A percentile compares a stretch with the other conserved stretches of the same genome.
phyloP scores from a whole-genome alignment of 2,888 invertebrate species.

The Thyatira batis region DNA sequence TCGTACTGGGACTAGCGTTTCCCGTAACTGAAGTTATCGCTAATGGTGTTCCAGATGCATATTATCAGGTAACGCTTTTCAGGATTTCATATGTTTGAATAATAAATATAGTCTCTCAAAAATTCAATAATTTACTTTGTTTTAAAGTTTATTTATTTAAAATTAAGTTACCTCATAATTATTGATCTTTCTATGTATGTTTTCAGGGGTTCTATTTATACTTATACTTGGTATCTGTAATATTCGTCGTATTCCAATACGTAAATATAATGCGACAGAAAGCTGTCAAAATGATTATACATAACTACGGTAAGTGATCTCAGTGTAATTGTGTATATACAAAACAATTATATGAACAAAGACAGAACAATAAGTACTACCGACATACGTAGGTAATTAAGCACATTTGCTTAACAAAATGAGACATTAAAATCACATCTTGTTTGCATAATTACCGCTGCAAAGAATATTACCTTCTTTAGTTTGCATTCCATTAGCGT shows the following conservation, averaged over 20 bases:
- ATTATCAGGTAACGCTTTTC: constrained; percentile 84
- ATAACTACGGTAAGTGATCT: constrained; percentile 66
- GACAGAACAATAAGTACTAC: constrained; percentile 26
- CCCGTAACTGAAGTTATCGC: constrained; percentile 94
- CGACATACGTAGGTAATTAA: constrained; percentile 60
- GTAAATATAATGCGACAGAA: constrained; percentile 85
- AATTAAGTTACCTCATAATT: too few relatives aligned
- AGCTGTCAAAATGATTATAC: constrained; percentile 83
- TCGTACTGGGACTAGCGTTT: constrained; percentile 92
- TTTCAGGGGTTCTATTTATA: constrained; percentile 92
- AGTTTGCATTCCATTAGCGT: constrained; percentile 70
- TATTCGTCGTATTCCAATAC: constrained; percentile 89
- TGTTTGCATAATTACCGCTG: constrained; percentile 75
- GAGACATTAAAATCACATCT: constrained; percentile 81
- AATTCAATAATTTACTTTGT: too few relatives aligned
- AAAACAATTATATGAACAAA: constrained; percentile 18
- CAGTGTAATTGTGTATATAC: constrained; percentile 25
- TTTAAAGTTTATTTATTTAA: too few relatives aligned
- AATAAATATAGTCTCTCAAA: constrained; percentile 2
- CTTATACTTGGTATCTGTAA: constrained; percentile 88
- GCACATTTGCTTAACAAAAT: constrained; percentile 78
- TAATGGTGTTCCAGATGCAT: constrained; percentile 86
- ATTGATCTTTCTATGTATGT: too few relatives aligned
- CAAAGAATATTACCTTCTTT: constrained; percentile 73
- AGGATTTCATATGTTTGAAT: neutral